Conservation (phyloP, 2,888 invertebrate genomes). For the Mechanitis messenoides region DNA sequence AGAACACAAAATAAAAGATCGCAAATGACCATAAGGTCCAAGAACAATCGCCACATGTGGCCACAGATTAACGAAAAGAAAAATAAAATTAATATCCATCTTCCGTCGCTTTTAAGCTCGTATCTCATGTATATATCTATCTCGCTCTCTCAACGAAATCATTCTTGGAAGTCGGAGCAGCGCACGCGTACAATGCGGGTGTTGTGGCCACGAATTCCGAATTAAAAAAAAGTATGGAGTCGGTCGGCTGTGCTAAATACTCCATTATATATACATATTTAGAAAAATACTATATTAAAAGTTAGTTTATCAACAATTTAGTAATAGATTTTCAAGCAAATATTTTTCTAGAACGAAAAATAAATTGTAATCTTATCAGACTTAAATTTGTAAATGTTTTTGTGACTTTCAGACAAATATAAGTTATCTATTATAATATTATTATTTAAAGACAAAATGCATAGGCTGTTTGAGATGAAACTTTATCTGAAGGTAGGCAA, state of each 20-base stretch:
- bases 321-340: too few relatives aligned
- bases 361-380: too few relatives aligned
- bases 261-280: conserved; percentile 23
- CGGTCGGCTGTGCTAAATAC: conserved; percentile 54
- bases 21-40: conserved; percentile 73
- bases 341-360: too few relatives aligned
- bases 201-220: conserved; percentile 68
- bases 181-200: conserved; percentile 72
- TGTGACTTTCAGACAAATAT: too few relatives aligned
- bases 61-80: conserved; percentile 72
- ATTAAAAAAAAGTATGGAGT: conserved; percentile 58
- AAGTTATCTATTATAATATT: too few relatives aligned
- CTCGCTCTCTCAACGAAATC: conserved; percentile 61
- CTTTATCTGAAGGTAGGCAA: conserved; percentile 42
- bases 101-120: conserved; percentile 36
- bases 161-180: conserved; percentile 68
- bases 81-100: conserved; percentile 64
- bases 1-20: conserved; percentile 39
- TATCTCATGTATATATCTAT: conserved; percentile 30
- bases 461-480: conserved; percentile 29
- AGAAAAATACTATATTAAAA: too few relatives aligned
- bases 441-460: neutral
- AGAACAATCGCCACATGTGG: conserved; percentile 76
- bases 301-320: too few relatives aligned
- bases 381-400: too few relatives aligned